Conservation (phyloP, 2,888 invertebrate species). For the Torymus aiolomorphi region DNA sequence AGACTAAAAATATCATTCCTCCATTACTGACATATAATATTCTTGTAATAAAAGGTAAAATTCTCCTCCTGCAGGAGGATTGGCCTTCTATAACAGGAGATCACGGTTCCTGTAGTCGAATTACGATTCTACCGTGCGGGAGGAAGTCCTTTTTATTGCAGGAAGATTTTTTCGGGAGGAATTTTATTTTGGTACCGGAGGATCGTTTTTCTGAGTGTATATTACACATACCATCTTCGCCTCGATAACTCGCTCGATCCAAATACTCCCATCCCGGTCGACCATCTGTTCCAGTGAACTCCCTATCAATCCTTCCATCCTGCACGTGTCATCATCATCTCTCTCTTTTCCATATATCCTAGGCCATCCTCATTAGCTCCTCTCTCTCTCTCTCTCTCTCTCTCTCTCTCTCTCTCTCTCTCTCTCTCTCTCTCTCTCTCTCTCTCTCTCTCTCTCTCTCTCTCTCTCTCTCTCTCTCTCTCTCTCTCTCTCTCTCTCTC, state of each 20-base stretch:
- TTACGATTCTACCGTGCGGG: too few species aligned
- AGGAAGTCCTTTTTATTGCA: not conserved
- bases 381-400: constrained; percentile 39
- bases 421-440: constrained; percentile 48
- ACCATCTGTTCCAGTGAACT: constrained; percentile 18
- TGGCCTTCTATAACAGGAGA: too few species aligned
- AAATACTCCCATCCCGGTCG: not conserved
- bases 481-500: constrained; percentile 50
- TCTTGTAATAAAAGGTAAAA: too few species aligned
- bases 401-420: constrained; percentile 46
- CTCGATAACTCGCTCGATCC: constrained; percentile 32
- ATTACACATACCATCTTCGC: constrained; percentile 1
- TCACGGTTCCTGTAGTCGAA: too few species aligned
- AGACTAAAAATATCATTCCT: too few species aligned
- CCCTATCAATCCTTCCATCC: constrained; percentile 31
- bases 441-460: constrained; percentile 49
- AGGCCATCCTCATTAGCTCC: constrained; percentile 46
- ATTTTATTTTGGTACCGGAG: too few species aligned
- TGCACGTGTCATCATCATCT: constrained; percentile 42
- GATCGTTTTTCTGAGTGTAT: too few species aligned
- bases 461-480: constrained; percentile 45
- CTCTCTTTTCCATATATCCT: not conserved
- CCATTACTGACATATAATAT: too few species aligned
- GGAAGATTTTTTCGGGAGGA: constrained; percentile 6
- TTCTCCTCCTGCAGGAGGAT: too few species aligned